Evolutionary conservation across 2,888 invertebrate species (phyloP), one percentile per base, ranked within the genome.

Genomic region (Portevinia maculata): DNA sequence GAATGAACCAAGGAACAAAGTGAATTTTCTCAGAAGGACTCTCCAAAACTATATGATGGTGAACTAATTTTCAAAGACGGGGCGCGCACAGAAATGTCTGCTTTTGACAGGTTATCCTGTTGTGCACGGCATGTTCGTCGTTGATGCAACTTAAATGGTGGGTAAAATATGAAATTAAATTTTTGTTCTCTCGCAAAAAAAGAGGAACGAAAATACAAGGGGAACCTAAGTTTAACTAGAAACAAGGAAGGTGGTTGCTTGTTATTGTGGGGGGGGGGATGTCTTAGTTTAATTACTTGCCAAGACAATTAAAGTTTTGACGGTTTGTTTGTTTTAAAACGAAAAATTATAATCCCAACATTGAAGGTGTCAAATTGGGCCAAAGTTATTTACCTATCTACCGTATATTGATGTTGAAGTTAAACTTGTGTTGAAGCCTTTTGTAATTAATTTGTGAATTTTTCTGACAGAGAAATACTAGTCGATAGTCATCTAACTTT

Each of bases 231-330:
- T 39, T 78, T 8, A 34, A 34, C 64, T 65, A 59, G 65, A 41
- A 60, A 74, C 59, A 55, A 52, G 15, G 13, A 13, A 17, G 19
- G 41, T 48, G 13, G n/a, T 13, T 48, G 13, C 15, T 17, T 37
- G 19, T n/a, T 21, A 7, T 32, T 19, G 7, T 17, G 11, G 53
- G 32, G 37, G 15, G 34, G 32, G 44, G 46, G 71, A 78, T 53
- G 46, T 70, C 64, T 76, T 60, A 53, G 65, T 70, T 76, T 62
- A 78, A 73, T 83, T 78, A 73, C 71, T 83, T 78, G 65, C 48
- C 65, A 73, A 71, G 67, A 78, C 71, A 76, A 76, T 76, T 83
- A 55, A 83, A 83, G 65, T 83, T 78, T 78, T 62, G 81, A 76
- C 46, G 60, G 59, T 71, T 39, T 71, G 71, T 53, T 70, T 76